phyloP scores from a whole-genome alignment of 2,113 vertebrate genomes.

The Cheirogaleus medius region DNA sequence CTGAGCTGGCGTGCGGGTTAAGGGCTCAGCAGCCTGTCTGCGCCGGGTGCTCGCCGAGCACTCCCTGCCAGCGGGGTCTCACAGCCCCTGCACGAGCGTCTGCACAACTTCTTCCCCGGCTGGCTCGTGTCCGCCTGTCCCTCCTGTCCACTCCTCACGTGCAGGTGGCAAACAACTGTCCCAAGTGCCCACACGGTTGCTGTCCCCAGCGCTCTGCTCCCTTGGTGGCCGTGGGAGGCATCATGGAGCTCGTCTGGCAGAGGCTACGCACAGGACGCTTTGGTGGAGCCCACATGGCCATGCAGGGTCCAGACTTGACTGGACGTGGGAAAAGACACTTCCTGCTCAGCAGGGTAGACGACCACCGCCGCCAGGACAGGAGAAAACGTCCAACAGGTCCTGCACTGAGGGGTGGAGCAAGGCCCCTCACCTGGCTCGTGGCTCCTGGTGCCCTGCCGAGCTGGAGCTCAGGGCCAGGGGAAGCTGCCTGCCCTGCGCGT shows the following conservation, averaged over 20 bases:
- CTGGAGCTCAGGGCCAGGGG: background rate
- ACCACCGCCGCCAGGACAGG: background rate
- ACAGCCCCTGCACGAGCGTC: background rate
- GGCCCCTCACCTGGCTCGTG: fast-evolving
- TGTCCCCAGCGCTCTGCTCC: too few species aligned
- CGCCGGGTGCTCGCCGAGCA: too few species aligned
- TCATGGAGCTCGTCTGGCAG: background rate
- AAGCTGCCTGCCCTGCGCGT: background rate
- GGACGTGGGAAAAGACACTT: background rate
- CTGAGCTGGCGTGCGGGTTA: too few species aligned
- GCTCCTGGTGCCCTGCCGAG: background rate
- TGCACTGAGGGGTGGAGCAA: background rate
- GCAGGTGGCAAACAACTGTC: background rate
- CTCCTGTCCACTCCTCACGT: background rate
- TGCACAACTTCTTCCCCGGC: background rate
- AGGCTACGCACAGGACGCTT: too few species aligned
- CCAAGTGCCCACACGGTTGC: too few species aligned
- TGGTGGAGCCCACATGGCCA: background rate
- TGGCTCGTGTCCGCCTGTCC: background rate
- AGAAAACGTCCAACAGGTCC: background rate
- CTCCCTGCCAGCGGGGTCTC: background rate
- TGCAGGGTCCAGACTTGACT: background rate
- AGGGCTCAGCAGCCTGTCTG: too few species aligned
- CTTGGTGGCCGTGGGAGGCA: background rate
- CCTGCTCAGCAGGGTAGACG: too few species aligned